Evolutionary conservation across 2,113 vertebrate species (phyloP), one percentile per base, ranked within the genome.

Genomic region (Calypte anna): DNA sequence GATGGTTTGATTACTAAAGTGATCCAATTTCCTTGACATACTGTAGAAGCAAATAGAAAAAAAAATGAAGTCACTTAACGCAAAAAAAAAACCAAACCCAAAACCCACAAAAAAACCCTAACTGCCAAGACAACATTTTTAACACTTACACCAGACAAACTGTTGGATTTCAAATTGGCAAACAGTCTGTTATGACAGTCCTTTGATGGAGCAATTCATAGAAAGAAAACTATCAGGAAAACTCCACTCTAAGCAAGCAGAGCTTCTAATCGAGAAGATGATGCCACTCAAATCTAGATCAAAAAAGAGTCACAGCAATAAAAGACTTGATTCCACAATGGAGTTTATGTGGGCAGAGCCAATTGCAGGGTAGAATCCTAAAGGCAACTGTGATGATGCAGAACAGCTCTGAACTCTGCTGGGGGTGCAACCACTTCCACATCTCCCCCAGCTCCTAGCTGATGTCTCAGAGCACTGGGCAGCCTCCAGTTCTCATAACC

Each of bases 131-230:
- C 90, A 96, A 97, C 97, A 88, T 97, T 97, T 97, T 96, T 97
- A 97, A 96, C 97, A 97, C 97, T 97, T 97, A 96, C 96, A 97
- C 96, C 95, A 97, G 96, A 96, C 96, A 97, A 97, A 97, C 97
- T 97, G 97, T 97, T 97, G 97, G 96, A 88, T 97, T 97, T 97
- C 93, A 92, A 96, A 96, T 95, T 97, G 97, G 95, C 97, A 97
- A 97, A 97, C 97, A 97, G 95, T 95, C 96, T 97, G 97, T 97
- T 97, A 96, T 97, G 97, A 97, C 97, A 97, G 91, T 79, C 88
- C 91, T 80, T 95, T 97, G 97, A 97, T 93, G 93, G 96, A 97
- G 91, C 94, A 91, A 94, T 96, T 97, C 95, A 95, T 94, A 96
- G 95, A 97, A 96, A 97, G 95, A 96, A 95, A 96, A 96, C 89